These are phyloP conservation scores for Pseudochirops cupreus DNA, from an alignment of 2,797 vertebrate genomes.

Conservation along the genomic window DNA sequence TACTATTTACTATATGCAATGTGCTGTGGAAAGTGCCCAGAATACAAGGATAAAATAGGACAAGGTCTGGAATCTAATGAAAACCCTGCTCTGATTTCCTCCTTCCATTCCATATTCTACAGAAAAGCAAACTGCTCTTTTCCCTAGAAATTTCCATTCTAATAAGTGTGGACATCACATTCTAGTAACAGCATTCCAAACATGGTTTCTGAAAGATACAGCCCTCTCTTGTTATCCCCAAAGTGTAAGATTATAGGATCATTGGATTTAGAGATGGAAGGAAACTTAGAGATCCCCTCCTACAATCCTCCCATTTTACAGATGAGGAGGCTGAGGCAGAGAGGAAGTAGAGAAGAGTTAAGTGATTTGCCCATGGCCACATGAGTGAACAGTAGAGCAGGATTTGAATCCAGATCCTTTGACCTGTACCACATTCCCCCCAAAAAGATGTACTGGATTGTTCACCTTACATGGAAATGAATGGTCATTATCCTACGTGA, in stretches of 20 bases:
- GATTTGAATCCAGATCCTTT: not conserved
- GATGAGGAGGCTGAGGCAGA: not conserved
- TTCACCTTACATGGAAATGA: conserved; percentile 12
- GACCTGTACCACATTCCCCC: not conserved
- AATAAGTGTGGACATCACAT: conserved; percentile 50
- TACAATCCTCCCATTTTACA: not conserved
- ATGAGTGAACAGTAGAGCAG: not conserved
- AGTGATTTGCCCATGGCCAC: not conserved
- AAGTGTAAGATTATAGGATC: not conserved
- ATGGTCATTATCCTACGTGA: conserved; percentile 45
- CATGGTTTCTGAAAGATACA: not conserved
- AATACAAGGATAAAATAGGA: not conserved
- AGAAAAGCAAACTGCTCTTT: conserved; percentile 59
- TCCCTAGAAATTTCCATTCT: conserved; percentile 69
- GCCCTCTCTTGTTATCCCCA: not conserved
- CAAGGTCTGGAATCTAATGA: not conserved
- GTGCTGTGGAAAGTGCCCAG: not conserved
- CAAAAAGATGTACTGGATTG: not conserved
- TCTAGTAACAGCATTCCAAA: conserved; percentile 62
- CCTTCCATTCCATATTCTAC: conserved; percentile 43
- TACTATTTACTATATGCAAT: not conserved
- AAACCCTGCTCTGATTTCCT: not conserved
- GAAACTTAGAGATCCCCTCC: not conserved
- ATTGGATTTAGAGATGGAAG: not conserved
- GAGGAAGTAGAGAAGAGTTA: not conserved